A percentile compares a stretch with the other conserved stretches of the same genome.
These are phyloP conservation scores for Drosophila eohydei DNA, from an alignment of 2,888 invertebrate genomes.

Conservation along the genomic window DNA sequence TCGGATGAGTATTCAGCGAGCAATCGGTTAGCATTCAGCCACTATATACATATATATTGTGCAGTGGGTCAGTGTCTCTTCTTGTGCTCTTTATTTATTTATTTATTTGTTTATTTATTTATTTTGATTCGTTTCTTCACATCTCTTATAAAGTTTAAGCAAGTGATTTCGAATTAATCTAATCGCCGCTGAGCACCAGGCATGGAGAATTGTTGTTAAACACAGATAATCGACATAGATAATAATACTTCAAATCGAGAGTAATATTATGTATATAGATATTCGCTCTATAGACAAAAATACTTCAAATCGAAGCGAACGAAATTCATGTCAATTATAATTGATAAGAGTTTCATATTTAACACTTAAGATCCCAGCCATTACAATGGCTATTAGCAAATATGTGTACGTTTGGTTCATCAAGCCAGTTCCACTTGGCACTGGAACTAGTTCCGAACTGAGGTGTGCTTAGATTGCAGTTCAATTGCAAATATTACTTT, in stretches of 20 bases:
- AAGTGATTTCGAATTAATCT: constrained; percentile 41
- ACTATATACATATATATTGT: constrained; percentile 2
- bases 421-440: neutral
- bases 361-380: constrained; percentile 31
- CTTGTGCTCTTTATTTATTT: neutral
- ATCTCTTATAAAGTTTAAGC: constrained; percentile 26
- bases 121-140: constrained; percentile 15
- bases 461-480: neutral
- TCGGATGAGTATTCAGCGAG: constrained; percentile 33
- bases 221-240: constrained; percentile 47
- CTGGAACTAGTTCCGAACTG: neutral
- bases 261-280: constrained; percentile 24
- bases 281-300: constrained; percentile 43
- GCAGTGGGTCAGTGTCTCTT: constrained; percentile 25
- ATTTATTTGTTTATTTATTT: neutral
- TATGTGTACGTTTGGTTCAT: neutral
- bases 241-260: constrained; percentile 50
- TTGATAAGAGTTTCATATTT: constrained; percentile 23
- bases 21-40: constrained; percentile 28
- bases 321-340: constrained; percentile 41
- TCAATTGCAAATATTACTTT: no score
- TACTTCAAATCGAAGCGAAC: constrained; percentile 18
- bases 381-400: constrained; percentile 16
- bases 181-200: constrained; percentile 27
- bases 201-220: constrained; percentile 17